Conservation (phyloP, 2,888 invertebrate species). For the Scaptomyza caliginosa region DNA sequence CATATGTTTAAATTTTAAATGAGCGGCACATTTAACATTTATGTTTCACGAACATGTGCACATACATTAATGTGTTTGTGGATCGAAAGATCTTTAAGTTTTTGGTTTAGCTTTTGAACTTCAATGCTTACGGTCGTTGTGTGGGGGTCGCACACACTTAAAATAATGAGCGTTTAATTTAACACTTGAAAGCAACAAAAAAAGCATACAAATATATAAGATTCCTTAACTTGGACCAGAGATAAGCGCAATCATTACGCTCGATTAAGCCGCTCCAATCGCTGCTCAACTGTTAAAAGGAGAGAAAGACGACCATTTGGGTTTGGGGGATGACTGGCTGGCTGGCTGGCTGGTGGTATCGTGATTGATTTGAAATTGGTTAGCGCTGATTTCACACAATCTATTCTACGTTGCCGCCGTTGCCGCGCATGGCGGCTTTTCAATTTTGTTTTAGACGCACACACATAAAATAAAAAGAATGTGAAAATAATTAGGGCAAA, state of each 20-base stretch:
- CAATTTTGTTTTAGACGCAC: slow-evolving; percentile 32
- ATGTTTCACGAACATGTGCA: slow-evolving; percentile 72
- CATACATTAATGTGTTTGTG: slow-evolving; percentile 61
- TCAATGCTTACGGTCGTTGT: slow-evolving; percentile 1
- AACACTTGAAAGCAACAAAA: slow-evolving; percentile 56
- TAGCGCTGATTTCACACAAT: slow-evolving; percentile 76
- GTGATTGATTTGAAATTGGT: slow-evolving; percentile 77
- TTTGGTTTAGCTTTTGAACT: slow-evolving; percentile 19
- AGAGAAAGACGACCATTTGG: background rate
- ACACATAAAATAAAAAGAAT: slow-evolving; percentile 42
- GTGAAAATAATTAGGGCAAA: slow-evolving; percentile 46
- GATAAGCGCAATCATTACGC: slow-evolving; percentile 77
- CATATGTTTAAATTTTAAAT: slow-evolving; percentile 70
- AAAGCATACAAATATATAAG: background rate
- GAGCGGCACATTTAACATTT: slow-evolving; percentile 73
- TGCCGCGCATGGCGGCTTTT: slow-evolving; percentile 9
- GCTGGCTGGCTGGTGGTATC: slow-evolving; percentile 5
- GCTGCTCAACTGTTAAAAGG: slow-evolving; percentile 5
- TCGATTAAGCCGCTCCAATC: slow-evolving; percentile 64
- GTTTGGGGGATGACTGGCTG: too few relatives aligned
- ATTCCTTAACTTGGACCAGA: slow-evolving; percentile 47
- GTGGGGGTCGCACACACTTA: slow-evolving; percentile 55
- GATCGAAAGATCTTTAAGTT: slow-evolving; percentile 27
- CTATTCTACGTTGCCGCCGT: slow-evolving; percentile 49
- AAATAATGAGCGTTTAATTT: slow-evolving; percentile 77